Evolutionary conservation across 2,113 vertebrate genomes (phyloP).

Genomic region (human (Homo sapiens)): DNA sequence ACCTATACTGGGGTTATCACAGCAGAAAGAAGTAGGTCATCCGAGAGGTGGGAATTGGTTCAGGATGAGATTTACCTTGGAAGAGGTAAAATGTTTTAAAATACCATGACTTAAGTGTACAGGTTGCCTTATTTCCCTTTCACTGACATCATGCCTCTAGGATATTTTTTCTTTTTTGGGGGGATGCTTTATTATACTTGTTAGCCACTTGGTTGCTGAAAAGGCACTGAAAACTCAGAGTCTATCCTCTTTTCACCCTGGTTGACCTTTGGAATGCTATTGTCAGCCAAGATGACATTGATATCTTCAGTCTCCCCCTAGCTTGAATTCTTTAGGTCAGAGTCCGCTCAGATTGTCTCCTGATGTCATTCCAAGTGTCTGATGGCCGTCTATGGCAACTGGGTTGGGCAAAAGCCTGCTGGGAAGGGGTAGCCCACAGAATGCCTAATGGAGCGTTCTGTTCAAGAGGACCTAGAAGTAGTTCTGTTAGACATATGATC

Average conservation of each 20-base stretch:
- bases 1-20: background rate
- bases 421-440: conserved; percentile 61
- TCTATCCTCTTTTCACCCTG: conserved; percentile 65
- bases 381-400: conserved; percentile 73
- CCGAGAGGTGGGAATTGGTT: background rate
- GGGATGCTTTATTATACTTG: background rate
- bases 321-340: conserved; percentile 73
- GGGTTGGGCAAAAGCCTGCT: conserved; percentile 49
- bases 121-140: background rate
- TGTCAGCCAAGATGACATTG: conserved; percentile 69
- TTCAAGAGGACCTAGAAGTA: conserved; percentile 67
- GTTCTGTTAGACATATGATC: background rate
- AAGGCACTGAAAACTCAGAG: conserved; percentile 53
- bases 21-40: background rate
- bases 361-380: conserved; percentile 78
- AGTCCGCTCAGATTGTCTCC: conserved; percentile 63
- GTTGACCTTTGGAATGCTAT: conserved; percentile 78
- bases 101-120: background rate
- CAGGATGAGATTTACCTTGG: conserved; percentile 14
- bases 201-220: conserved; percentile 63
- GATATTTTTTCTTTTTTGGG: background rate
- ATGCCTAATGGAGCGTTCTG: conserved; percentile 74
- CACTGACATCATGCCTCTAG: background rate
- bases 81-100: conserved; percentile 1
- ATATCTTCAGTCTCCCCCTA: conserved; percentile 70